These are phyloP conservation scores for Drosophila burlai DNA, from an alignment of 1,140 invertebrate genomes.

Conservation along the genomic window DNA sequence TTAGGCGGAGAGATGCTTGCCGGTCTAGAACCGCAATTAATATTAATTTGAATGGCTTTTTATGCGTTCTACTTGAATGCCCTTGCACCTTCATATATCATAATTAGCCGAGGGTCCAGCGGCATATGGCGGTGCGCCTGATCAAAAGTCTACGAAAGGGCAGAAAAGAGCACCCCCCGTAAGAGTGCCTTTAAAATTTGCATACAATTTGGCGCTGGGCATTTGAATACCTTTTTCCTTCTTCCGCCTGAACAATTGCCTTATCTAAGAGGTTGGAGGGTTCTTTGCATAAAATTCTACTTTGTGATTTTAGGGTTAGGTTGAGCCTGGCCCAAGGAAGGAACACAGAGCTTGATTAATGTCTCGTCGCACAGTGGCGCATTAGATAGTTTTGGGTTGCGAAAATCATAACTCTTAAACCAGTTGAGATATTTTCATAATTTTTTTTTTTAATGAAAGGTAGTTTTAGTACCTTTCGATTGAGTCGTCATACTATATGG, in stretches of 20 bases:
- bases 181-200: constrained; percentile 55
- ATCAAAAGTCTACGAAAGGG: constrained; percentile 6
- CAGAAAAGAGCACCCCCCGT: background rate
- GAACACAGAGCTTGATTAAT: constrained; percentile 52
- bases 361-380: too few relatives aligned
- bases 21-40: constrained; percentile 68
- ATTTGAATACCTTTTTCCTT: constrained; percentile 23
- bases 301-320: constrained; percentile 50
- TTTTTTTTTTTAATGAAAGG: too few relatives aligned
- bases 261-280: constrained; percentile 17
- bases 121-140: constrained; percentile 8
- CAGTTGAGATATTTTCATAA: too few relatives aligned
- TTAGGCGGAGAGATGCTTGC: constrained; percentile 51
- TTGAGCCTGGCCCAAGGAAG: constrained; percentile 2
- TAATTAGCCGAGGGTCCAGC: constrained; percentile 61
- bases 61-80: constrained; percentile 52
- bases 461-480: too few relatives aligned
- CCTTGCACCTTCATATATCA: constrained; percentile 65
- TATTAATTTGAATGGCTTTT: constrained; percentile 74
- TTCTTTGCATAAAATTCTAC: constrained; percentile 67
- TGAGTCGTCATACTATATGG: too few relatives aligned
- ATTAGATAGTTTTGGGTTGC: too few relatives aligned
- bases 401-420: too few relatives aligned
- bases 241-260: constrained; percentile 20
- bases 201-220: constrained; percentile 50